Evolutionary conservation across 1,140 invertebrate species (phyloP).

Genomic region (Mizuhopecten yessoensis): DNA sequence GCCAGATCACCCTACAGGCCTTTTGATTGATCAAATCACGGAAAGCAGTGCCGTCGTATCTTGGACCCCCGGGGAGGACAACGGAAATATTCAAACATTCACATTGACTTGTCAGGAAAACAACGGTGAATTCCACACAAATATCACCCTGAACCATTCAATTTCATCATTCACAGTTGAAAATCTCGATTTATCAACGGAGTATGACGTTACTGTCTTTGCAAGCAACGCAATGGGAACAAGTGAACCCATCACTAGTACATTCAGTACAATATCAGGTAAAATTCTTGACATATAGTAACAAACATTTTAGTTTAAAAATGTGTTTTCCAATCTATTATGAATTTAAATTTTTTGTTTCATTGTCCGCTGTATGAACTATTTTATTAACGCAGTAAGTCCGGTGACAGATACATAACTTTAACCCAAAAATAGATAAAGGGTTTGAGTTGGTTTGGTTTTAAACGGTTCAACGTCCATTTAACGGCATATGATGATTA

Average conservation of each 20-base stretch:
- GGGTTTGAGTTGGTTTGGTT: too few relatives aligned
- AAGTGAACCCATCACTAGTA: neutral
- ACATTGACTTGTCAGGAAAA: neutral
- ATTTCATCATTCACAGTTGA: neutral
- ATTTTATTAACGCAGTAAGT: too few relatives aligned
- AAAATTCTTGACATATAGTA: too few relatives aligned
- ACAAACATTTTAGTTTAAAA: too few relatives aligned
- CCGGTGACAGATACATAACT: too few relatives aligned
- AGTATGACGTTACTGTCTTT: neutral
- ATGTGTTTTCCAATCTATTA: too few relatives aligned
- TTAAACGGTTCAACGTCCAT: too few relatives aligned
- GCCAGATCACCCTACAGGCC: neutral
- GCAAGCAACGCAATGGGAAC: neutral
- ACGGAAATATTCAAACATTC: neutral
- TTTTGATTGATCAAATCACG: neutral
- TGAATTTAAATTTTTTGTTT: too few relatives aligned
- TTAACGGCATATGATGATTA: too few relatives aligned
- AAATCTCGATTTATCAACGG: neutral
- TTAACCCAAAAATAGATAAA: too few relatives aligned
- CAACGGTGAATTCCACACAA: neutral
- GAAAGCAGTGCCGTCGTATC: neutral
- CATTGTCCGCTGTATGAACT: too few relatives aligned
- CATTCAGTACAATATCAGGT: neutral
- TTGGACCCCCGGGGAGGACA: neutral
- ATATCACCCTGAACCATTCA: neutral